These are phyloP conservation scores for Chaunax sp. DNA, from an alignment of 2,797 vertebrate genomes.

Conservation along the genomic window DNA sequence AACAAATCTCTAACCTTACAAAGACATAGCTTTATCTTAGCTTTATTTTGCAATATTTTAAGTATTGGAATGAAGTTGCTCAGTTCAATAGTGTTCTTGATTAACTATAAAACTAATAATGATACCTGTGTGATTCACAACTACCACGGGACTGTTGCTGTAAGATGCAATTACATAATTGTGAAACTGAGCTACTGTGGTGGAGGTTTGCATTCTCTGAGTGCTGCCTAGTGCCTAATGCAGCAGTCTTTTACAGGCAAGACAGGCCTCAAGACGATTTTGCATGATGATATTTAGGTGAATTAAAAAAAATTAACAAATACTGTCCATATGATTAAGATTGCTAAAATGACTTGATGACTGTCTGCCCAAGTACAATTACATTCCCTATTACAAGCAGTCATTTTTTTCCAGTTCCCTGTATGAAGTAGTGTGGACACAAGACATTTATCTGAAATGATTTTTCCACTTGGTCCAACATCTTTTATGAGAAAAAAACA, in stretches of 20 bases:
- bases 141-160: no score
- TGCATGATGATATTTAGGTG: background rate
- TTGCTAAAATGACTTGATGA: background rate
- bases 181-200: no score
- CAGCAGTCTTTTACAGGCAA: background rate
- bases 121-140: no score
- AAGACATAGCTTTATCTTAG: background rate
- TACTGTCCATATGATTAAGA: background rate
- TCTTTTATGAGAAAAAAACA: background rate
- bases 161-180: no score
- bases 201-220: no score
- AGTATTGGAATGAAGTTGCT: background rate
- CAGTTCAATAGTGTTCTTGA: background rate
- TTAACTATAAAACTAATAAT: no score
- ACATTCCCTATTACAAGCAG: background rate
- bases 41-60: background rate
- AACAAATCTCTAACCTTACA: background rate
- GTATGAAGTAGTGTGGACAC: background rate
- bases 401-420: conserved; percentile 22
- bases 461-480: conserved; percentile 1
- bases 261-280: background rate
- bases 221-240: no score
- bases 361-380: background rate
- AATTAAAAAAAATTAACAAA: background rate
- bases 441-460: background rate